Conservation (phyloP, 1,140 invertebrate genomes). For the Aphis craccivora region DNA sequence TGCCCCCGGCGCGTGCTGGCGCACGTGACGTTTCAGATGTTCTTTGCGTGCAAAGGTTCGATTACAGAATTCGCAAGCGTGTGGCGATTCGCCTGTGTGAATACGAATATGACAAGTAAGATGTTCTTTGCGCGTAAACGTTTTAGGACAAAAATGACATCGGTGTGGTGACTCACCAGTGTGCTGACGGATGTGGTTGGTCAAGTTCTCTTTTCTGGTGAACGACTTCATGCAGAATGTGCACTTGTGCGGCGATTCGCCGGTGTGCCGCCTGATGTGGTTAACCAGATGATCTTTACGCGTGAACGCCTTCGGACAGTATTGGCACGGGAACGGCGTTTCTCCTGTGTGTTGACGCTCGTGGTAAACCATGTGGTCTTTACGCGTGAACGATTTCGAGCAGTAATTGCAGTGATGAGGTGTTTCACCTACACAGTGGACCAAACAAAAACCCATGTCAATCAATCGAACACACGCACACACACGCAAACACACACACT, state of each 20-base stretch:
- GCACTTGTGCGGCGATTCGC: conserved; percentile 68
- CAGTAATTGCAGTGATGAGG: conserved; percentile 86
- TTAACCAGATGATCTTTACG: conserved; percentile 83
- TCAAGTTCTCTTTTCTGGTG: conserved; percentile 73
- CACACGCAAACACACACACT: conserved; percentile 36
- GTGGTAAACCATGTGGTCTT: conserved; percentile 83
- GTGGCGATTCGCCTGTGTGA: conserved; percentile 80
- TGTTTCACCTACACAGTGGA: conserved; percentile 82
- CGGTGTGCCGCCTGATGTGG: conserved; percentile 77
- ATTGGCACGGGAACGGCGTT: conserved; percentile 81
- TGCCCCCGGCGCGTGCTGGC: conserved; percentile 90
- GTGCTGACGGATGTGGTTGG: conserved; percentile 73
- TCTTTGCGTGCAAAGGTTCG: conserved; percentile 84
- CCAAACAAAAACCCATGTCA: conserved; percentile 77
- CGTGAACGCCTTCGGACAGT: conserved; percentile 84
- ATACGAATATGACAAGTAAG: conserved; percentile 86
- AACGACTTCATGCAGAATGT: conserved; percentile 73
- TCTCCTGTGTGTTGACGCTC: conserved; percentile 84
- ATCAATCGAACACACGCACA: conserved; percentile 55
- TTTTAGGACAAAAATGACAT: conserved; percentile 74
- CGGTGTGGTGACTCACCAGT: conserved; percentile 76
- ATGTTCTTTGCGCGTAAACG: conserved; percentile 89
- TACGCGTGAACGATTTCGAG: conserved; percentile 82
- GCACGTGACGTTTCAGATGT: conserved; percentile 79
- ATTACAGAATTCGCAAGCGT: conserved; percentile 81